Evolutionary conservation across 2,888 invertebrate species (phyloP).

Genomic region (Hoplodrina ambigua): DNA sequence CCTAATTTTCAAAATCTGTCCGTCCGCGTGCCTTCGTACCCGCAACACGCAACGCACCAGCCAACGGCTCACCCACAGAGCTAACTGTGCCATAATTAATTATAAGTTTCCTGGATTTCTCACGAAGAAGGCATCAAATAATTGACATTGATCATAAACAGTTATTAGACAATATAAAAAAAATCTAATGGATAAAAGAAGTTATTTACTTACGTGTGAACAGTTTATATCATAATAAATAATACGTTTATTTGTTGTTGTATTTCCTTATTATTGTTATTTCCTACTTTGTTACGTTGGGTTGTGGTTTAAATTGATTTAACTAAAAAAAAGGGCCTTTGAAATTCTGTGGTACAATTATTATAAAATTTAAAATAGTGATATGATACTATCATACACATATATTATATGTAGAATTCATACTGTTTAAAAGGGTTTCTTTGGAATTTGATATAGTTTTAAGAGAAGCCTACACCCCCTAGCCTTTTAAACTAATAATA

Average conservation of each 20-base stretch:
- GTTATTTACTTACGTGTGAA: slow-evolving; percentile 43
- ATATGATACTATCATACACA: too few species aligned
- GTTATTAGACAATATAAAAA: slow-evolving; percentile 44
- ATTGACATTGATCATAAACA: slow-evolving; percentile 26
- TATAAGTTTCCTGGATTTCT: slow-evolving; percentile 5
- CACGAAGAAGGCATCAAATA: slow-evolving; percentile 14
- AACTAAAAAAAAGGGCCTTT: not conserved
- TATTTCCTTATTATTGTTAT: slow-evolving; percentile 47
- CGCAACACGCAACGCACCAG: too few species aligned
- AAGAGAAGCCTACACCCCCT: too few species aligned
- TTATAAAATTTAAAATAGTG: too few species aligned
- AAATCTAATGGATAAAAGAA: slow-evolving; percentile 24
- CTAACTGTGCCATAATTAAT: too few species aligned
- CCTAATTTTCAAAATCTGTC: too few species aligned
- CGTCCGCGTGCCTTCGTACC: too few species aligned
- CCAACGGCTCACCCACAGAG: too few species aligned
- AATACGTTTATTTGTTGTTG: slow-evolving; percentile 34
- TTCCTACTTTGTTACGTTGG: slow-evolving; percentile 35
- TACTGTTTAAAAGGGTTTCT: too few species aligned
- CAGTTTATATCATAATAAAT: slow-evolving; percentile 31
- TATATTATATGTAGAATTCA: too few species aligned
- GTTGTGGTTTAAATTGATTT: slow-evolving; percentile 4
- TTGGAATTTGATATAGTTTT: too few species aligned
- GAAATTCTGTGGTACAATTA: not conserved
- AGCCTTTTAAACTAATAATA: too few species aligned